Conservation (phyloP, 1,140 invertebrate species). For the Battus philenor region DNA sequence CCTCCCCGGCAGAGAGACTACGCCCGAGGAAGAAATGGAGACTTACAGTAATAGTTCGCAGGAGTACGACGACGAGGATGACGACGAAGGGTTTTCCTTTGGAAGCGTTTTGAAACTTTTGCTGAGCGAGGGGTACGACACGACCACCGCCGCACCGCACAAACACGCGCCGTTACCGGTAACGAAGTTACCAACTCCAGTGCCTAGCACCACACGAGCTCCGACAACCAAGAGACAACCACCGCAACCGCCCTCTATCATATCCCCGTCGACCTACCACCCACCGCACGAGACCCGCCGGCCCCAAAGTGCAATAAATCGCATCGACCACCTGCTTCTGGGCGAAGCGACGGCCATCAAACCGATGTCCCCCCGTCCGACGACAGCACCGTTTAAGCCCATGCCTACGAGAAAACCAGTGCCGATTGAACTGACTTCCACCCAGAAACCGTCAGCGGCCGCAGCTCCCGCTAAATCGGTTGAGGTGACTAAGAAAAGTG, state of each 20-base stretch:
- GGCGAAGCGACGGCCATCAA: conserved; percentile 61
- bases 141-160: conserved; percentile 36
- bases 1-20: background rate
- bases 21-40: background rate
- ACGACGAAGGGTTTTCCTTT: conserved; percentile 75
- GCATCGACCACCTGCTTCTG: conserved; percentile 62
- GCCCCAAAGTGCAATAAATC: conserved; percentile 37
- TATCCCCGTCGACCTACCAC: conserved; percentile 40
- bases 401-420: conserved; percentile 21
- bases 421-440: conserved; percentile 22
- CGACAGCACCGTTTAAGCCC: conserved; percentile 13
- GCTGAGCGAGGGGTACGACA: conserved; percentile 68
- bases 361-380: conserved; percentile 30
- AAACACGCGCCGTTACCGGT: conserved; percentile 25
- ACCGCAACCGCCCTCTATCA: conserved; percentile 22
- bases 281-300: conserved; percentile 35
- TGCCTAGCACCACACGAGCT: conserved; percentile 15
- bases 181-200: conserved; percentile 21
- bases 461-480: conserved; percentile 26
- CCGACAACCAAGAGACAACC: conserved; percentile 14
- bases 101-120: conserved; percentile 77
- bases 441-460: conserved; percentile 24
- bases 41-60: conserved; percentile 22
- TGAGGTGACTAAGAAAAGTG: conserved; percentile 27
- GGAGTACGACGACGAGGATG: conserved; percentile 60